Conservation (phyloP, 2,797 vertebrate species). For the Epinephelus coioides region DNA sequence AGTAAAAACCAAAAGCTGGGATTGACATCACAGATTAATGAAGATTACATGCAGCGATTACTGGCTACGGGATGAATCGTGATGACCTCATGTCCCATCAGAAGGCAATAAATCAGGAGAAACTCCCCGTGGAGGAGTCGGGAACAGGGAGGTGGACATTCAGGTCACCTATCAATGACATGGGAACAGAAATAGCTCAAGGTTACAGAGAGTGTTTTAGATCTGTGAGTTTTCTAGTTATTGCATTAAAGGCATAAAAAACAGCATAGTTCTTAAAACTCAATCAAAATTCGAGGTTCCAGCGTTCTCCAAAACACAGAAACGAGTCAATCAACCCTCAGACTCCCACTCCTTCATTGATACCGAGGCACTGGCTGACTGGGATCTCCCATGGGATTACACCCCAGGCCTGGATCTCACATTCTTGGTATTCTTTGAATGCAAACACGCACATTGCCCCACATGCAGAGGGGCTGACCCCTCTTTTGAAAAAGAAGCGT, state of each 20-base stretch:
- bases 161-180: slow-evolving; percentile 56
- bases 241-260: background rate
- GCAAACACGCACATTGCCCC: slow-evolving; percentile 73
- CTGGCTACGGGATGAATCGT: slow-evolving; percentile 74
- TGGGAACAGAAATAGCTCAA: slow-evolving; percentile 48
- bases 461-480: slow-evolving; percentile 75
- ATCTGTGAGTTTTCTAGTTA: background rate
- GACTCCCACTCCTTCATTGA: slow-evolving; percentile 55
- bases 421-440: slow-evolving; percentile 81
- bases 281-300: slow-evolving; percentile 2
- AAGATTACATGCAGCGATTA: slow-evolving; percentile 83
- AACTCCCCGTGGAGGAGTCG: slow-evolving; percentile 52
- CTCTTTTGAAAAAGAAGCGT: slow-evolving; percentile 75
- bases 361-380: slow-evolving; percentile 62
- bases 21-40: slow-evolving; percentile 86
- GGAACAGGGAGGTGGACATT: slow-evolving; percentile 52
- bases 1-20: slow-evolving; percentile 80
- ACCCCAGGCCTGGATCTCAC: slow-evolving; percentile 76
- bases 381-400: slow-evolving; percentile 76
- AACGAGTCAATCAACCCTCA: slow-evolving; percentile 70
- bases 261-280: too few relatives aligned
- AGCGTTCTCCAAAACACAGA: slow-evolving; percentile 28
- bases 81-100: slow-evolving; percentile 76
- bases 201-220: slow-evolving; percentile 27
- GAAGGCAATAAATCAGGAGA: slow-evolving; percentile 81